Evolutionary conservation across 2,113 vertebrate genomes (phyloP).

Genomic region (Nerophis ophidion): DNA sequence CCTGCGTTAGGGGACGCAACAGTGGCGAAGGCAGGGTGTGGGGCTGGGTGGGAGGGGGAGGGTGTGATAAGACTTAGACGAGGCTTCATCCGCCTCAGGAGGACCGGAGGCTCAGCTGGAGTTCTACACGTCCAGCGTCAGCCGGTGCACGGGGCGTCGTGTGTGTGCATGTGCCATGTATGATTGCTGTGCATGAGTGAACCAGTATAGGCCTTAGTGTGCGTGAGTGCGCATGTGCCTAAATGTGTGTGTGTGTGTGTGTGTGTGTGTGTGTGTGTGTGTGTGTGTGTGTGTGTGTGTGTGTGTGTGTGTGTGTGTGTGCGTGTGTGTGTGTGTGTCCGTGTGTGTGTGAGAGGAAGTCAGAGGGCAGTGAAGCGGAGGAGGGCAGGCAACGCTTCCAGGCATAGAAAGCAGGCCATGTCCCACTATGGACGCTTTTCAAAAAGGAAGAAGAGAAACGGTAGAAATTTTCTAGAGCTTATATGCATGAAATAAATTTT

Average conservation of each 20-base stretch:
- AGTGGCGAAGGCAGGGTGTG: conserved; percentile 6
- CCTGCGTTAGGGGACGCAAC: conserved; percentile 15
- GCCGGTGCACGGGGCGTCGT: conserved; percentile 25
- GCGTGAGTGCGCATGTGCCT: conserved; percentile 7
- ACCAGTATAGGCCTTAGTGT: conserved; percentile 20
- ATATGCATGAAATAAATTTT: conserved; percentile 30
- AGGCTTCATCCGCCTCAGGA: conserved; percentile 13
- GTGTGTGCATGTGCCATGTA: conserved; percentile 43
- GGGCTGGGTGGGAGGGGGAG: conserved; percentile 4
- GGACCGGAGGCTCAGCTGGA: conserved; percentile 52
- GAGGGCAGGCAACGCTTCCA: conserved; percentile 61
- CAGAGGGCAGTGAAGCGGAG: conserved; percentile 56
- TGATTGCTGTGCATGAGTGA: conserved; percentile 45
- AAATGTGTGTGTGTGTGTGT: conserved; percentile 17
- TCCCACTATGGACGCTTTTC: conserved; percentile 46
- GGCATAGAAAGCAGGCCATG: conserved; percentile 64
- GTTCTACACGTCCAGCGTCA: conserved; percentile 24
- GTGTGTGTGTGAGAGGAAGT: conserved; percentile 46
- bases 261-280: conserved; percentile 16
- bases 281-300: conserved; percentile 19
- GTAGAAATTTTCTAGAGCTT: conserved; percentile 20
- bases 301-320: conserved; percentile 30
- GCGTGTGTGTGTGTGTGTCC: conserved; percentile 15
- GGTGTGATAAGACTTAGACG: conserved; percentile 2
- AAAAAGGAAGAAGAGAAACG: conserved; percentile 33